Conservation (phyloP, 2,888 invertebrate species). For the Macrophya alboannulata region DNA sequence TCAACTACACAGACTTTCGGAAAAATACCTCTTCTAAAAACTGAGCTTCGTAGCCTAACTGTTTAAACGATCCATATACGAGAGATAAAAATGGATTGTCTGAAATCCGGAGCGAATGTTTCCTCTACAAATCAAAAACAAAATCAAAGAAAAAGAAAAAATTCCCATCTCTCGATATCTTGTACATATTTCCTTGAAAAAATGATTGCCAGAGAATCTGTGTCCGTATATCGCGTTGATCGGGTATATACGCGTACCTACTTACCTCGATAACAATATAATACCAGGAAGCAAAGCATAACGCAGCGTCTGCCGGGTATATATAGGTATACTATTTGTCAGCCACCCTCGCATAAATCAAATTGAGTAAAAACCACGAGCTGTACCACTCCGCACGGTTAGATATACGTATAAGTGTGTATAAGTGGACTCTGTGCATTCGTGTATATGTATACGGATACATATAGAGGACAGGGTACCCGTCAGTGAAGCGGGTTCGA, state of each 20-base stretch:
- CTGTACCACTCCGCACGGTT: neutral
- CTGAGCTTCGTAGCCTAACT: no score
- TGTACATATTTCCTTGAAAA: neutral
- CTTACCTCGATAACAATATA: slow-evolving; percentile 44
- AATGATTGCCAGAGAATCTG: neutral
- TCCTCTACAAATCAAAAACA: neutral
- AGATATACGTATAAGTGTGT: neutral
- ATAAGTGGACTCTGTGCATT: neutral
- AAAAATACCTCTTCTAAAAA: no score
- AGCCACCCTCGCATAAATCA: slow-evolving; percentile 57
- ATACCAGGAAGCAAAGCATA: slow-evolving; percentile 34
- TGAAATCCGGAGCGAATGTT: no score
- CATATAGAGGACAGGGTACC: neutral
- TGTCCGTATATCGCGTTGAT: neutral
- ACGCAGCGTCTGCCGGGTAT: slow-evolving; percentile 35
- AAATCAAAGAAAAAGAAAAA: neutral
- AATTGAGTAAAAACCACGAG: neutral
- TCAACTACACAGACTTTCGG: no score
- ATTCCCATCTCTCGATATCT: neutral
- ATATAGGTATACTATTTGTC: slow-evolving; percentile 36
- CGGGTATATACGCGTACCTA: neutral
- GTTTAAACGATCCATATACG: no score
- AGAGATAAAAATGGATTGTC: no score
- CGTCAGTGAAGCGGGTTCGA: slow-evolving; percentile 16
- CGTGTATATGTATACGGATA: neutral